A percentile compares a stretch with the other conserved stretches of the same genome.
Evolutionary conservation across 2,888 invertebrate genomes (phyloP).

Genomic region (Athrips mouffetella): DNA sequence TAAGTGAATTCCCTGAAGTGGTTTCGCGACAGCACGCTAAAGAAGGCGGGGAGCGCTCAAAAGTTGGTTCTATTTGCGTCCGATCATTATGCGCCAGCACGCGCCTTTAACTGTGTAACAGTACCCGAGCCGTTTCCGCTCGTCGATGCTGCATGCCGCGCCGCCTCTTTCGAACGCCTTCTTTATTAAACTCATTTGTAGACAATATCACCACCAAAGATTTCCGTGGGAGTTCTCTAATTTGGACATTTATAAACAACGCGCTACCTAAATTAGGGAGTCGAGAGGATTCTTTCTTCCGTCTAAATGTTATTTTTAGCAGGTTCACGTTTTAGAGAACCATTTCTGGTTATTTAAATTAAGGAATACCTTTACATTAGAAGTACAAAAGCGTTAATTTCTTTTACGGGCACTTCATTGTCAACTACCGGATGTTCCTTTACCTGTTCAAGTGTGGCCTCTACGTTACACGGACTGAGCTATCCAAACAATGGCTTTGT

Average conservation of each 20-base stretch:
- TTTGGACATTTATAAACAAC: slow-evolving; percentile 7
- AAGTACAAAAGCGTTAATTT: neutral
- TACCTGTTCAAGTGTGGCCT: neutral
- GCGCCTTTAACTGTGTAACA: slow-evolving; percentile 70
- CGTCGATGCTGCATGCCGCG: slow-evolving; percentile 36
- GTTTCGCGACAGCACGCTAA: slow-evolving; percentile 64
- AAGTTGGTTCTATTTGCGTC: slow-evolving; percentile 65
- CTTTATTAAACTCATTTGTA: slow-evolving; percentile 45
- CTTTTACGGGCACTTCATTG: neutral
- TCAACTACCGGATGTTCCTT: slow-evolving; percentile 1
- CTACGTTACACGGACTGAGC: neutral
- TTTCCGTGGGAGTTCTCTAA: slow-evolving; percentile 6
- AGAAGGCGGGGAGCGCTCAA: slow-evolving; percentile 48
- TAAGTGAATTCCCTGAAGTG: slow-evolving; percentile 59
- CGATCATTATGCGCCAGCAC: slow-evolving; percentile 72
- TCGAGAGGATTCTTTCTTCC: neutral
- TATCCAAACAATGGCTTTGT: slow-evolving; percentile 1
- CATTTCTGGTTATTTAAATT: neutral
- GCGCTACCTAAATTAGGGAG: neutral
- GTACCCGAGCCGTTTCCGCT: slow-evolving; percentile 69
- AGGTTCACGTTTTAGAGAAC: slow-evolving; percentile 1
- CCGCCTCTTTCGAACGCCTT: slow-evolving; percentile 48
- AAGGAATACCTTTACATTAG: neutral
- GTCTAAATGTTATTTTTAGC: neutral
- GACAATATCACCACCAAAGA: slow-evolving; percentile 31